Evolutionary conservation across 2,888 invertebrate genomes (phyloP), one percentile per base, ranked within the genome.

Genomic region (Watsonalla binaria): DNA sequence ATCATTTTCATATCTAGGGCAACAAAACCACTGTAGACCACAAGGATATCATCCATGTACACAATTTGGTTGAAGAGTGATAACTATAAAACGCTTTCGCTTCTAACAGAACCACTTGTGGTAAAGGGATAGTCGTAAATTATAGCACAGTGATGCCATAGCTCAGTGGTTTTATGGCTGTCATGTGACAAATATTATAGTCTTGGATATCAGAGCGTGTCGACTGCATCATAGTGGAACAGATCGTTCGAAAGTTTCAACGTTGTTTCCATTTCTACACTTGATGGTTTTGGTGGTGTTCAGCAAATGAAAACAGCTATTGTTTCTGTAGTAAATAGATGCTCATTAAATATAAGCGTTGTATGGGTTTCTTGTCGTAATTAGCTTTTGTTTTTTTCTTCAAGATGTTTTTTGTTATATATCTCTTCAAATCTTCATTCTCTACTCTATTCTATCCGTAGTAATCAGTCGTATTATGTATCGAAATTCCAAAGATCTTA

Each of bases 81-180:
- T 52, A 47, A 52, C 37, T 9, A 13, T 51, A 39, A 57, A 56
- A 62, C 73, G 71, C 74, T 66, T n/a, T 49, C 54, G 56, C 56
- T 68, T 56, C 56, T 45, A 63, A 34, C 57, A 70, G 74, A 63
- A 50, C 24, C 11, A 54, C 59, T 46, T 53, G 48, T 50, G 47
- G 53, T 53, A 54, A 60, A 63, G 68, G 74, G 78, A 83, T 82
- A 72, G 80, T 68, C 78, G 76, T 84, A 82, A 84, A 82, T 84
- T 76, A 84, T 66, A 61, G 61, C 65, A 67, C 70, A 72, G 70
- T 70, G 73, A 79, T 79, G 73, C 77, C 67, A 61, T 60, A 63
- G 59, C 58, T 61, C 69, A 68, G 72, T 74, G 77, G 82, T 80
- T 84, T 82, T 78, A 80, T 75, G 76, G 72, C 70, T 80, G 83